These are phyloP conservation scores for Bombus superbus DNA, from an alignment of 1,140 invertebrate genomes.

Conservation along the genomic window DNA sequence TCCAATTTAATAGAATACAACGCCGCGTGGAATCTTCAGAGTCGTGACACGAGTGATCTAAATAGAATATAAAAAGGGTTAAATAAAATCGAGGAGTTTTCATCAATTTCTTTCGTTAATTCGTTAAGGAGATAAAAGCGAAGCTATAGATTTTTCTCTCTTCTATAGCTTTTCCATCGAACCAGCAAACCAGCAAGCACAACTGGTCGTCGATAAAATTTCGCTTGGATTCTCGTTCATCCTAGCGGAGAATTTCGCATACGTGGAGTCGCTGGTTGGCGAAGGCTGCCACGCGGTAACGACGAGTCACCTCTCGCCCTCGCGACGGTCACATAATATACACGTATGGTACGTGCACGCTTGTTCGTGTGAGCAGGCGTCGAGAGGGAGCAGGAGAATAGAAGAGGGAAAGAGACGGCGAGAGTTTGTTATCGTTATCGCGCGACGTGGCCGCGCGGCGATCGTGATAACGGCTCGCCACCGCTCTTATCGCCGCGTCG, in stretches of 20 bases:
- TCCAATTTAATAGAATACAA: too few relatives aligned
- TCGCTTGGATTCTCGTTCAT: background rate
- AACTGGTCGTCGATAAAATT: background rate
- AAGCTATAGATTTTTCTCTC: too few relatives aligned
- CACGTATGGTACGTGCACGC: constrained; percentile 5
- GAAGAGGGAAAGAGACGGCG: constrained; percentile 57
- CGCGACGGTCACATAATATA: constrained; percentile 35
- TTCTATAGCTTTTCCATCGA: too few relatives aligned
- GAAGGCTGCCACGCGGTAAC: constrained; percentile 45
- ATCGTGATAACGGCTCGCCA: constrained; percentile 81
- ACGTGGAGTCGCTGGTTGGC: background rate
- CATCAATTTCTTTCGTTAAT: too few relatives aligned
- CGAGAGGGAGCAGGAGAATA: constrained; percentile 38
- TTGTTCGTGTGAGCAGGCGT: constrained; percentile 26
- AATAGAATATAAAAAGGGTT: too few relatives aligned
- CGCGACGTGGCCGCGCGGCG: constrained; percentile 80
- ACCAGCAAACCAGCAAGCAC: background rate
- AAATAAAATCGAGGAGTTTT: too few relatives aligned
- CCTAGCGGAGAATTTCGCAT: background rate
- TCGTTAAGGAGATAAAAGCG: too few relatives aligned
- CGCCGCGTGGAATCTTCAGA: too few relatives aligned
- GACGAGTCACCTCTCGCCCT: constrained; percentile 61
- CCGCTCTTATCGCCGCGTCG: constrained; percentile 76
- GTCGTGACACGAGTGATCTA: too few relatives aligned
- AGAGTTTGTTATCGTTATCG: constrained; percentile 83